Conservation (phyloP, 2,797 vertebrate species). For the Sebastes iracundus region DNA sequence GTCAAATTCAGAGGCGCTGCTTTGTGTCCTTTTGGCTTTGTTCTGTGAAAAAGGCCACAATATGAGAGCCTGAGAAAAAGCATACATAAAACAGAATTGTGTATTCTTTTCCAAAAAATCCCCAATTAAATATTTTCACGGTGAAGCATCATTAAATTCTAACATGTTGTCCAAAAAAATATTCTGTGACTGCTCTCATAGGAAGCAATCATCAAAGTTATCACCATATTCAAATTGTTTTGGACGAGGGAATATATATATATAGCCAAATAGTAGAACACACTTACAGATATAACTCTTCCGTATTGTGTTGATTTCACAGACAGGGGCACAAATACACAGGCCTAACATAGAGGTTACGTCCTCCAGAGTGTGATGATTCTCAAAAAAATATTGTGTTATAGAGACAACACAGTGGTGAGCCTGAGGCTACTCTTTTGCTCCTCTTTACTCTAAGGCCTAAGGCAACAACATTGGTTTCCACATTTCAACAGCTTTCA, state of each 20-base stretch:
- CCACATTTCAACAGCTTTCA: conserved; percentile 19
- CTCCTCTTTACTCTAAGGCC: conserved; percentile 45
- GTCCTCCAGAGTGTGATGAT: conserved; percentile 13
- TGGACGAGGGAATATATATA: not conserved
- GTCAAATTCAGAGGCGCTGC: conserved; percentile 32
- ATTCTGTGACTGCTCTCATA: not conserved
- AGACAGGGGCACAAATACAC: conserved; percentile 1
- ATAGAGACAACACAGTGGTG: not conserved
- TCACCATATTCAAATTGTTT: not conserved
- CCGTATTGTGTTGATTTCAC: not conserved
- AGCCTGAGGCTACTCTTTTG: conserved; percentile 51
- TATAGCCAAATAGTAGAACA: not conserved
- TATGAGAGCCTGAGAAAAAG: not conserved
- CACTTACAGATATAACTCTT: not conserved
- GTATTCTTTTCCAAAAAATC: not conserved
- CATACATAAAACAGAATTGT: not conserved
- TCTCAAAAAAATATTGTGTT: conserved; percentile 8
- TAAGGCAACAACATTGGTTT: conserved; percentile 40
- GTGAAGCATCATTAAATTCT: not conserved
- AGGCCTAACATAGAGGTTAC: not conserved
- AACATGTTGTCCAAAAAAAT: not conserved
- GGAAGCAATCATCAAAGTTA: not conserved
- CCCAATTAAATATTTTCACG: not conserved
- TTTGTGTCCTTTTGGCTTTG: conserved; percentile 27
- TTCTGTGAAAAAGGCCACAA: not conserved